Evolutionary conservation across 2,888 invertebrate species (phyloP), one percentile per base, ranked within the genome.

Genomic region (Tetragonula carbonaria): DNA sequence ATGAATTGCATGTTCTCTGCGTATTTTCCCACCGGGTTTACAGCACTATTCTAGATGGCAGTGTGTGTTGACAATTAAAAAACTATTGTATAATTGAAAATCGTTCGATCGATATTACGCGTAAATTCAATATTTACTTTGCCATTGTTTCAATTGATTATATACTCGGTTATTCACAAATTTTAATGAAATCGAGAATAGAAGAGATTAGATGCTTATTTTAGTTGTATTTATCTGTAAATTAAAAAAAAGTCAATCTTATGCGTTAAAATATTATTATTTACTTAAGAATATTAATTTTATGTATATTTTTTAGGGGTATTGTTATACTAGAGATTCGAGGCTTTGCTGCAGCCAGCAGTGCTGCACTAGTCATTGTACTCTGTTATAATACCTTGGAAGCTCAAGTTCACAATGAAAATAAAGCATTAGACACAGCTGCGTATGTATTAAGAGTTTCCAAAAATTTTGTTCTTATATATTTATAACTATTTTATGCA

Each of bases 271-370:
- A 45, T 45, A 45, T 45, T 45, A 45, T 45, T 63, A 21, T 23
- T 23, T 16, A 23, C 23, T 18, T 13, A 4, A n/a, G n/a, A 57
- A 57, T 33, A 33, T 33, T 33, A n/a, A n/a, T 14, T 59, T 13
- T 23, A n/a, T 23, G 5, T 21, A 3, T 23, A 6, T 38, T 51
- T 78, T 89, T 33, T 88, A 94, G 94, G 95, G 90, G 92, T 74
- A 91, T 93, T 81, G 90, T 94, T 82, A 90, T 93, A 82, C 87
- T 93, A 77, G 93, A 94, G 87, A 89, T 94, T 65, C 94, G 93
- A 77, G 93, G 94, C 85, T 93, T 94, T 89, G 93, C 93, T 77
- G 93, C 94, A 91, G 93, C 94, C 92, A 93, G 94, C 91, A 93
- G 93, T 91, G 93, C 92, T 90, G 93, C 94, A 88, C 88, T 94